phyloP scores from a whole-genome alignment of 2,888 invertebrate genomes.

The Argynnis bischoffii region DNA sequence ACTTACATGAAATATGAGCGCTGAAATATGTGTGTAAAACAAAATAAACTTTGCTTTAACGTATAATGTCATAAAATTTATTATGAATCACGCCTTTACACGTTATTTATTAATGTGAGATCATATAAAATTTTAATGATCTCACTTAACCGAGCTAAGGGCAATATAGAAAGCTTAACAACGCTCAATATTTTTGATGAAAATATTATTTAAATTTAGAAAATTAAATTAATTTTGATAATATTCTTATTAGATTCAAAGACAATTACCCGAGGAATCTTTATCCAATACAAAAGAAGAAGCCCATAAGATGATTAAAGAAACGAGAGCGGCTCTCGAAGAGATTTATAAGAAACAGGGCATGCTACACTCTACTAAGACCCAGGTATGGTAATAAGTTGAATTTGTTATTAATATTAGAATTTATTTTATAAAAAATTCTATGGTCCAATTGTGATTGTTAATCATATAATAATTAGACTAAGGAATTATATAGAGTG shows the following conservation, averaged over 20 bases:
- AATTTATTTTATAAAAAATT: too few species aligned
- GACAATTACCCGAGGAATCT: conserved; percentile 91
- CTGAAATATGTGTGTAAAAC: background rate
- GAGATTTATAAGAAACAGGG: conserved; percentile 97
- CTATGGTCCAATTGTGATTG: too few species aligned
- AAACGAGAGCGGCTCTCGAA: conserved; percentile 91
- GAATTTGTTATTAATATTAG: too few species aligned
- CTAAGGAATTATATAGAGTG: too few species aligned
- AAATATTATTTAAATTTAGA: too few species aligned
- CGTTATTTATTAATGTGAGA: background rate
- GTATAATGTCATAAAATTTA: background rate
- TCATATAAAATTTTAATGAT: conserved; percentile 1
- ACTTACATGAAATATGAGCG: background rate
- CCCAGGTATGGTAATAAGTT: conserved; percentile 79
- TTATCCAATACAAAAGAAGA: conserved; percentile 92
- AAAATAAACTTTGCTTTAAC: background rate
- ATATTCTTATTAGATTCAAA: conserved; percentile 83
- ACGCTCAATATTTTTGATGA: too few species aligned
- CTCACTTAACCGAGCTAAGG: background rate
- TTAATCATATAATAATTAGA: too few species aligned
- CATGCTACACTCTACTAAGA: conserved; percentile 92
- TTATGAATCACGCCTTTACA: conserved; percentile 7
- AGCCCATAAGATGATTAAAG: conserved; percentile 93
- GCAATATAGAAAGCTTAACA: too few species aligned
- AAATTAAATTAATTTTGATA: background rate